Percentiles rank a stretch among this genome's conserved stretches.
These are phyloP conservation scores for Abramis brama DNA, from an alignment of 2,113 vertebrate genomes.

Conservation along the genomic window DNA sequence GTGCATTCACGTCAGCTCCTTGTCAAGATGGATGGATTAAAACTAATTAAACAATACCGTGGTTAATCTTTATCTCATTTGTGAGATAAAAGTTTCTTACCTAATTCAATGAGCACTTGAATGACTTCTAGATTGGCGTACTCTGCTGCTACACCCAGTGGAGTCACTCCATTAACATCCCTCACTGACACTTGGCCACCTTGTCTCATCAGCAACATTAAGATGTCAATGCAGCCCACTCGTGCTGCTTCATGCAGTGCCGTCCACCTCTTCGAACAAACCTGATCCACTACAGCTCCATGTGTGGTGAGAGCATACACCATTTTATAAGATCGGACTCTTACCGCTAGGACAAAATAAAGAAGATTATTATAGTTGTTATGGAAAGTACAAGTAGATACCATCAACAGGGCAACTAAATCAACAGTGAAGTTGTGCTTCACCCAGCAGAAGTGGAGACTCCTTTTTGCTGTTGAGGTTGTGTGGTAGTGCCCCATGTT, in stretches of 20 bases:
- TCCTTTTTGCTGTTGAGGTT: constrained; percentile 79
- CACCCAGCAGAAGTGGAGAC: constrained; percentile 78
- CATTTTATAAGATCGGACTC: constrained; percentile 75
- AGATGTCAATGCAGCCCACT: constrained; percentile 74
- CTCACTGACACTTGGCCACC: constrained; percentile 74
- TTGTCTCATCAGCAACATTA: constrained; percentile 77
- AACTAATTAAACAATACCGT: background rate
- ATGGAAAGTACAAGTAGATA: background rate
- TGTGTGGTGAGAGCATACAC: constrained; percentile 74
- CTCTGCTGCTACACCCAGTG: constrained; percentile 81
- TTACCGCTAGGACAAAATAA: constrained; percentile 73
- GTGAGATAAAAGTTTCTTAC: constrained; percentile 33
- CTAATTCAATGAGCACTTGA: constrained; percentile 84
- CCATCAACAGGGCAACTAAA: background rate
- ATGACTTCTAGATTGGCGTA: constrained; percentile 80
- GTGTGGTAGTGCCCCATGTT: constrained; percentile 76
- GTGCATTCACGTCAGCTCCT: constrained; percentile 82
- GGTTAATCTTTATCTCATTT: background rate
- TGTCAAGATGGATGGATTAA: background rate
- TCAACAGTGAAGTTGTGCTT: constrained; percentile 47
- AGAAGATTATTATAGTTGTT: background rate
- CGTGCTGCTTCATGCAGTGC: constrained; percentile 85
- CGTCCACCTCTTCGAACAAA: constrained; percentile 81
- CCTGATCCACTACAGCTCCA: constrained; percentile 78
- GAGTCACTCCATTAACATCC: constrained; percentile 82